Base-by-base conservation (phyloP, 2,797 vertebrate species). In the Malacoctenus gilli region DNA sequence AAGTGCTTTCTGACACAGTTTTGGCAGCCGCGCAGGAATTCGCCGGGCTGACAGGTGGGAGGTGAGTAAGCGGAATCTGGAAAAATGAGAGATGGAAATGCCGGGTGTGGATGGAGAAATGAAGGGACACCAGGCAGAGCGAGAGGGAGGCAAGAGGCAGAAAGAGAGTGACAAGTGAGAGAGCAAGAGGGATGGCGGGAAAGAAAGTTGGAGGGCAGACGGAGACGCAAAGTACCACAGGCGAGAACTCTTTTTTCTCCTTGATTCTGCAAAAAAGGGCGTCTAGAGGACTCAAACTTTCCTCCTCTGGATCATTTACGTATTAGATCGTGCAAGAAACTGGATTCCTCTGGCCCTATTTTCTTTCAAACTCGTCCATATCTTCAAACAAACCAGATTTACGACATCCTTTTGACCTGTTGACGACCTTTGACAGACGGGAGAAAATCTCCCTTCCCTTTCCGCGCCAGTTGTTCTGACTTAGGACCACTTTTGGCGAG, bases 51-150 rank as follows among this genome's bases (percentile, higher is more conserved):
- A 77, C 75, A 76, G 56, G 68, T 69, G 62, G 60, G 67, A 64
- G 58, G 51, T 69, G 75, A 79, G 47, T 63, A 58, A 79, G 77
- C 62, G 69, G 41, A 73, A 73, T 61, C 32, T 44, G 40, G 41
- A 50, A 40, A 60, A 69, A 60, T 60, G 43, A 61, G 60, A 72
- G 48, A 70, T 56, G 34, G 61, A 78, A 66, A 72, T 47, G 31
- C 42, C 28, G 36, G 47, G 55, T 60, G 43, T 37, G 42, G 47
- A 32, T 64, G 62, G 42, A 35, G 59, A 68, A 78, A 55, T 68
- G 41, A 77, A 49, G 50, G 35, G 51, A 66, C n/a, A 19, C 46
- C 56, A 70, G 58, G 50, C 68, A 50, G 48, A 43, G 57, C 3
- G 13, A 60, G 19, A 44, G 8, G 19, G 50, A 62, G n/a, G 46